Conservation (phyloP, 2,113 vertebrate species). For the Maccullochella peelii region DNA sequence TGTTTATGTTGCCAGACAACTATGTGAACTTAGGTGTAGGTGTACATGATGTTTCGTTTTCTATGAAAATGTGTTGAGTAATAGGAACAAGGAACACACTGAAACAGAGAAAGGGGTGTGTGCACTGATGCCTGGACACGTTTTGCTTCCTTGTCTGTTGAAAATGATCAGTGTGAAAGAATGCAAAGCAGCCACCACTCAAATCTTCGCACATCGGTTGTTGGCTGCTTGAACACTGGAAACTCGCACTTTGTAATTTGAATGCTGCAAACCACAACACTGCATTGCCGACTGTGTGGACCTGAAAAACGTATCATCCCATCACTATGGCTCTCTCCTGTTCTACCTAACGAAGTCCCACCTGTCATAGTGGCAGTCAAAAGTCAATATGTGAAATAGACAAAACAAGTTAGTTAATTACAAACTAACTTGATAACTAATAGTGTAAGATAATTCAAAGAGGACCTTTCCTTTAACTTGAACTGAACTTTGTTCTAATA, state of each 20-base stretch:
- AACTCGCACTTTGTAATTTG: neutral
- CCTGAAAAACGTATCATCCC: neutral
- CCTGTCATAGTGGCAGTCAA: neutral
- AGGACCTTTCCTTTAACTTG: neutral
- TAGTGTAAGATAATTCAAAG: neutral
- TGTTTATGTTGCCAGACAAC: neutral
- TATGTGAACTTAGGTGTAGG: too few species aligned
- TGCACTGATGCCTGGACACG: neutral
- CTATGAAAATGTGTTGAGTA: neutral
- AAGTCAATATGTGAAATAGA: neutral
- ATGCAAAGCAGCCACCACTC: slow-evolving; percentile 31
- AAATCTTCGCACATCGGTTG: slow-evolving; percentile 4
- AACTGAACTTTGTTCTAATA: neutral
- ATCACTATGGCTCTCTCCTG: neutral
- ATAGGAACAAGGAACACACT: neutral
- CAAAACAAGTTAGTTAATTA: neutral
- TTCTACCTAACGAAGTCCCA: neutral
- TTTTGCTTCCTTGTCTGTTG: neutral
- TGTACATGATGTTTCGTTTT: neutral
- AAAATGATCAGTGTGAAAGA: slow-evolving; percentile 5
- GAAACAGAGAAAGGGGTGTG: neutral
- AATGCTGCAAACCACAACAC: slow-evolving; percentile 20
- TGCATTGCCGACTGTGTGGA: neutral
- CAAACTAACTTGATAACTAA: neutral
- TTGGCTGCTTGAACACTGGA: neutral